phyloP scores from a whole-genome alignment of 2,797 vertebrate genomes.

The Pogoniulus pusillus region DNA sequence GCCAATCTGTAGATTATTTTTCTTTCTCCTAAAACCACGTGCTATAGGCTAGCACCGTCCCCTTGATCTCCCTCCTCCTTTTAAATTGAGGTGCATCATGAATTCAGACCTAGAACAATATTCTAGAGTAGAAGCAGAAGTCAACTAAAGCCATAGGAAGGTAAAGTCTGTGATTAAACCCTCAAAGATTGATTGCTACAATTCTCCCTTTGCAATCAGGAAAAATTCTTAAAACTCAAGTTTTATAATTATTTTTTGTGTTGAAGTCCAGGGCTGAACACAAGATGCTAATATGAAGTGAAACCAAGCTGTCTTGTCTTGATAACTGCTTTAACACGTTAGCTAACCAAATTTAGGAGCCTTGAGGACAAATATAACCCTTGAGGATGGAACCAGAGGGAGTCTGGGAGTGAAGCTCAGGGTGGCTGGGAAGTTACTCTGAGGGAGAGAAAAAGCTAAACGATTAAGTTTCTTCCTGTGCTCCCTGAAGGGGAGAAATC shows the following conservation, averaged over 20 bases:
- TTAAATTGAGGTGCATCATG: background rate
- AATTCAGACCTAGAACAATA: background rate
- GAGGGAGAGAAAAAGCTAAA: background rate
- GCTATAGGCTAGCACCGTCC: background rate
- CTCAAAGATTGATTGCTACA: background rate
- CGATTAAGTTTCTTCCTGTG: background rate
- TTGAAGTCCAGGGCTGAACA: background rate
- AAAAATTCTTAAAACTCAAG: background rate
- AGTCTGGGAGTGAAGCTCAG: slow-evolving; percentile 34
- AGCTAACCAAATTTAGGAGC: slow-evolving; percentile 3
- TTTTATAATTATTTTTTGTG: background rate
- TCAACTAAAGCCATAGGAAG: background rate
- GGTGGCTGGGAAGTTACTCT: background rate
- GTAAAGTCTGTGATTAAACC: background rate
- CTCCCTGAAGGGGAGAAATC: background rate
- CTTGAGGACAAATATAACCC: background rate
- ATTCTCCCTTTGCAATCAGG: background rate
- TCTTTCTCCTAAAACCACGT: background rate
- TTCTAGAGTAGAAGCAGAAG: background rate
- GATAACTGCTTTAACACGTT: background rate
- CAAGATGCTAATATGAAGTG: background rate
- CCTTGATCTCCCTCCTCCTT: background rate
- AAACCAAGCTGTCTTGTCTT: background rate
- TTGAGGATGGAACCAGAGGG: background rate
- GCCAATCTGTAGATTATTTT: background rate